Conservation (phyloP, 2,113 vertebrate species). For the Otolemur garnettii region DNA sequence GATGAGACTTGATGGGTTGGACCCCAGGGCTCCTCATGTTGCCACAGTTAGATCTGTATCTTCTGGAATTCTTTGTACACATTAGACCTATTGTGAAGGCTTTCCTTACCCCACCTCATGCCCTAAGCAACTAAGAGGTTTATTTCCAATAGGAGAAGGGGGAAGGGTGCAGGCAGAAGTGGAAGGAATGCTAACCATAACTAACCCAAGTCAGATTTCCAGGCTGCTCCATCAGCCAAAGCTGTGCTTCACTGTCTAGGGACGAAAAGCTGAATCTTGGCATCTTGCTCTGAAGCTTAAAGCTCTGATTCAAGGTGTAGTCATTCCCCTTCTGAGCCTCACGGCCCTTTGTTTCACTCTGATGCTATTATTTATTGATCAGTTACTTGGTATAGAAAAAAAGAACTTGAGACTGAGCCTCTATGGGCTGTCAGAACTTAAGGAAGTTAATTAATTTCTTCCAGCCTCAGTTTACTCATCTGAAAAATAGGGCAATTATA, state of each 20-base stretch:
- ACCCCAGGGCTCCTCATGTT: background rate
- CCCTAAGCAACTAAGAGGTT: slow-evolving; percentile 39
- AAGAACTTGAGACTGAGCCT: background rate
- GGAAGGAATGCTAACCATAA: slow-evolving; percentile 13
- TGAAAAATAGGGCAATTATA: background rate
- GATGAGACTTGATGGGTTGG: background rate
- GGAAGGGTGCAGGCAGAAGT: background rate
- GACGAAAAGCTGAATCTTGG: background rate
- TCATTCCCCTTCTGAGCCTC: background rate
- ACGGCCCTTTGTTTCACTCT: background rate
- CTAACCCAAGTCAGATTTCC: slow-evolving; percentile 44
- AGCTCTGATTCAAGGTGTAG: background rate
- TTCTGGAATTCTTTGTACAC: slow-evolving; percentile 21
- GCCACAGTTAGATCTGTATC: background rate
- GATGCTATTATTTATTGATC: background rate
- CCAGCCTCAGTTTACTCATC: background rate
- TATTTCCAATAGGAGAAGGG: background rate
- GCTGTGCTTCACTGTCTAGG: background rate
- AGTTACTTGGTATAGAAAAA: background rate
- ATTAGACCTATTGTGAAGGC: slow-evolving; percentile 2
- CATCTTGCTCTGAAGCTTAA: background rate
- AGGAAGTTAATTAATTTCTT: background rate
- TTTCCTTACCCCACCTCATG: background rate
- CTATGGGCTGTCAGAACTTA: background rate
- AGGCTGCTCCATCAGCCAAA: background rate